Evolutionary conservation across 2,797 vertebrate species (phyloP), one percentile per base, ranked within the genome.

Genomic region (Lophotriccus pileatus): DNA sequence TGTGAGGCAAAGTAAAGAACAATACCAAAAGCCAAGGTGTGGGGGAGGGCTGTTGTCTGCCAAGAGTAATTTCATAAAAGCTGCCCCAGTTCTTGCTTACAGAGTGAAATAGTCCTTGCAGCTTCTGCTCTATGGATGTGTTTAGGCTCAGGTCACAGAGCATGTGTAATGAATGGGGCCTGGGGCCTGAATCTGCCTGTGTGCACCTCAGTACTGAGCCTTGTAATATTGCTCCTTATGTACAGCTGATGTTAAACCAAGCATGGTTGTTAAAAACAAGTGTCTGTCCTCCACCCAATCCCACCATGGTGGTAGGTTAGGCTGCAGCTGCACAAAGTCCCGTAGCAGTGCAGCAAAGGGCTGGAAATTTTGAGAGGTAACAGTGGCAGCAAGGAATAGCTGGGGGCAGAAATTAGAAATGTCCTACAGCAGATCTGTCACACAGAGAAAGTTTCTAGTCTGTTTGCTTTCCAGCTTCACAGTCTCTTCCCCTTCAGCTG

Each of bases 61-160:
- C 32, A 6, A 6, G 17, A 2, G 0, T 14, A 10, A 77, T 95
- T 84, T 63, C 10, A 39, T 32, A 59, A 82, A 85, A 44, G 23
- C 39, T 44, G 11, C 5, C 6, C 14, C 10, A 3, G 8, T 68
- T 88, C 46, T 63, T 70, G n/a, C 24, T 67, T 21, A 20, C 8
- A 30, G 34, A 41, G 41, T 41, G 58, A 91, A 86, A 78, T 39
- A 78, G 72, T 36, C 34, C 66, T 72, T 6, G 7, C 19, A 67
- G 56, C 24, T 34, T 25, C 56, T 19, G 34, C 0, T 0, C 50
- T 56, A 10, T 37, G 24, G 39, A 47, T 39, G 43, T 23, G 10
- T 84, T 90, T 34, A 46, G 43, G 55, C 55, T 84, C 32, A 60
- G 56, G n/a, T 68, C 59, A n/a, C 8, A 49, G 56, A 55, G 28